Evolutionary conservation across 2,113 vertebrate genomes (phyloP), one percentile per base, ranked within the genome.

Genomic region (Cichladusa arquata): DNA sequence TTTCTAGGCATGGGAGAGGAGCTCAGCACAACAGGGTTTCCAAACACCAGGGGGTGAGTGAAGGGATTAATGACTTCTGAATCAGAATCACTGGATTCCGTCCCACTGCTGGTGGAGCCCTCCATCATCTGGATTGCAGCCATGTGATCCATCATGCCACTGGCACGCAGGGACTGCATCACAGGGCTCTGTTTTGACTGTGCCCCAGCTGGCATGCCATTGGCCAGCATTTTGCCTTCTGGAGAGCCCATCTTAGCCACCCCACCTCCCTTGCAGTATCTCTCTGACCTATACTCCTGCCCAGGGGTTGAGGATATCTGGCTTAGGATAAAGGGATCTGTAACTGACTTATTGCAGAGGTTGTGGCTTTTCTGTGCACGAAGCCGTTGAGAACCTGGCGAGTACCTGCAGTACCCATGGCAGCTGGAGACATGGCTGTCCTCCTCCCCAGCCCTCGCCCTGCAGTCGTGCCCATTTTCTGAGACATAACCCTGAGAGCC

Each of bases 61-160:
- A 97, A 97, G 34, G 98, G 93, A 86, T 96, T 97, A 42, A 96
- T 93, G 61, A 97, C 80, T 64, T 99, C 99, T 0, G 98, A 97
- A 94, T 99, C 99, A 0, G 99, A 99, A 96, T 99, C 99, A 3
- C 99, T 99, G 33, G 99, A 99, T 90, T 99, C 99, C 3, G 99
- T 98, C 12, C 98, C 99, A 12, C 99, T 99, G 91, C 99, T 99
- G 56, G 98, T 98, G 67, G 98, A 98, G 86, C 98, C 98, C 85
- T 99, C 99, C 5, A 98, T 98, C 97, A 98, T 97, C 18, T 98
- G 98, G 58, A 99, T 92, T 3, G 97, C 97, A 8, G 98, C 97
- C 70, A 97, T 84, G 13, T 96, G 98, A 40, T 97, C 95, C 36
- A 77, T 94, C 67, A 81, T 0, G 4, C 94, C 94, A 53, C 90